phyloP scores from a whole-genome alignment of 2,888 invertebrate species.

The Troides oblongomaculatus region DNA sequence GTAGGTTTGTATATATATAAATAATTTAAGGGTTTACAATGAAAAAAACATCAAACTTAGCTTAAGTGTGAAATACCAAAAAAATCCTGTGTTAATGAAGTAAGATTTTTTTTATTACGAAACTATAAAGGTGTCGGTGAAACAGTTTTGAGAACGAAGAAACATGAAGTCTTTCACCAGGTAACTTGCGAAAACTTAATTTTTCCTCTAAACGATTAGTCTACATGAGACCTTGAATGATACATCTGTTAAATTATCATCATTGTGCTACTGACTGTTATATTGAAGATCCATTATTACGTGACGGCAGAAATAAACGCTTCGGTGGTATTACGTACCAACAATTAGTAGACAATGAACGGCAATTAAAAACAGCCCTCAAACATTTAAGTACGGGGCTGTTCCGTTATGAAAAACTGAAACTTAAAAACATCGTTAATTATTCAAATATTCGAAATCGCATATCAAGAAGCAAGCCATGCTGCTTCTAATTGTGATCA shows the following conservation, averaged over 20 bases:
- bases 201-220: not conserved
- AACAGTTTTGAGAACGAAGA: too few species aligned
- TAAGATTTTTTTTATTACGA: too few species aligned
- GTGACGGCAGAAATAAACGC: not conserved
- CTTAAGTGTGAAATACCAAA: too few species aligned
- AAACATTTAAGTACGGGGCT: not conserved
- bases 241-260: not conserved
- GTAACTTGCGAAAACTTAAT: too few species aligned
- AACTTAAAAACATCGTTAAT: not conserved
- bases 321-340: not conserved
- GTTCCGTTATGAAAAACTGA: not conserved
- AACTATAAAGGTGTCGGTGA: too few species aligned
- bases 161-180: too few species aligned
- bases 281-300: not conserved
- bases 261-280: not conserved
- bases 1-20: too few species aligned
- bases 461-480: conserved; percentile 6
- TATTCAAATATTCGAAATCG: not conserved
- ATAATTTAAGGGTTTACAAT: too few species aligned
- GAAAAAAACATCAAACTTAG: too few species aligned
- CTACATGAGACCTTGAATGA: not conserved
- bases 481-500: conserved; percentile 1
- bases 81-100: too few species aligned
- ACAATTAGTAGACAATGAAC: not conserved
- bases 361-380: not conserved